Percentiles rank a stretch among this genome's conserved stretches.
Evolutionary conservation across 2,888 invertebrate species (phyloP).

Genomic region (Drosophila macrospina): DNA sequence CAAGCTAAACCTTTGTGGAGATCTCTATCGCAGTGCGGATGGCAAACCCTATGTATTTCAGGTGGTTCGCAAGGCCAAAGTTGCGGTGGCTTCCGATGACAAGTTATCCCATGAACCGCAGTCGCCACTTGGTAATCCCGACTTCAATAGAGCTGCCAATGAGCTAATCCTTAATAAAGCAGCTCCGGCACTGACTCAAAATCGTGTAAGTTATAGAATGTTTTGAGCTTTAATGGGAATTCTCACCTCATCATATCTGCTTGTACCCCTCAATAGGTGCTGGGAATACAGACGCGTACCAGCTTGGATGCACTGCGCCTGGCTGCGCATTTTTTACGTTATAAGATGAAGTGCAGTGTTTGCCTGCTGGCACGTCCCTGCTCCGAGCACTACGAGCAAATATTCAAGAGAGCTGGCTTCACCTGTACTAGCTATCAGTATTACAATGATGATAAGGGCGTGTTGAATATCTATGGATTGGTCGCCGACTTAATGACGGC

Average conservation of each 20-base stretch:
- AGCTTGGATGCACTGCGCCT: constrained; percentile 45
- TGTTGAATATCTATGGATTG: constrained; percentile 54
- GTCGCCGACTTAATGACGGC: constrained; percentile 58
- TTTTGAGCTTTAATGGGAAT: too few relatives aligned
- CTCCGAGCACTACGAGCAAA: constrained; percentile 21
- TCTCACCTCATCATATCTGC: too few relatives aligned
- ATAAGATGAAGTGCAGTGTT: constrained; percentile 38
- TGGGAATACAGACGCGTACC: constrained; percentile 53
- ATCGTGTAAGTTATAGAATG: constrained; percentile 43
- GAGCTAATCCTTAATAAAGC: constrained; percentile 44
- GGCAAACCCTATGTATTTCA: constrained; percentile 31
- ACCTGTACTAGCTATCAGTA: constrained; percentile 49
- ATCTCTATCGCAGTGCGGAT: constrained; percentile 24
- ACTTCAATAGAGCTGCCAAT: constrained; percentile 36
- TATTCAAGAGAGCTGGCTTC: constrained; percentile 47
- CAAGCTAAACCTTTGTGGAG: constrained; percentile 45
- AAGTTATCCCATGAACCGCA: constrained; percentile 22
- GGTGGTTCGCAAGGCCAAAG: constrained; percentile 44
- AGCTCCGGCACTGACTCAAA: constrained; percentile 26
- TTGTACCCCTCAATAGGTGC: constrained; percentile 31
- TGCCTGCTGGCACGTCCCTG: constrained; percentile 47
- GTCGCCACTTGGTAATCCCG: constrained; percentile 47
- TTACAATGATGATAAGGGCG: constrained; percentile 18
- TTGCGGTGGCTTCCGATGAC: constrained; percentile 37
- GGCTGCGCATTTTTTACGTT: constrained; percentile 46